Evolutionary conservation across 2,888 invertebrate genomes (phyloP).

Genomic region (Xestia rhomboidea): DNA sequence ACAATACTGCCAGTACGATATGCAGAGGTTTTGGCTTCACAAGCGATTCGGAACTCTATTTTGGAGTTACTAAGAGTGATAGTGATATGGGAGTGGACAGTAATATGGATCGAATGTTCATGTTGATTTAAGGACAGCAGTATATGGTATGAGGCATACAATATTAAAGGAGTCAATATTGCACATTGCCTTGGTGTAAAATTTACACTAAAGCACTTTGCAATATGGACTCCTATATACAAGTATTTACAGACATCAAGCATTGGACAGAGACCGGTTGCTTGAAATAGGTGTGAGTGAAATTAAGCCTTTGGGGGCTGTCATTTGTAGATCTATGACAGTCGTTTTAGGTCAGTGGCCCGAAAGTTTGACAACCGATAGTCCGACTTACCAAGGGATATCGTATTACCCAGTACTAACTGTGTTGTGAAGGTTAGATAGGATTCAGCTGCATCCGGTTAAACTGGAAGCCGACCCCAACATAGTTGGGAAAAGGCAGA

Average conservation of each 20-base stretch:
- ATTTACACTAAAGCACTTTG: too few relatives aligned
- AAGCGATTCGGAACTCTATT: constrained; percentile 22
- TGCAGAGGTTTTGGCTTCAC: constrained; percentile 6
- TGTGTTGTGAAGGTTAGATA: too few relatives aligned
- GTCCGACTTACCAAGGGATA: too few relatives aligned
- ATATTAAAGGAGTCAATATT: constrained; percentile 1
- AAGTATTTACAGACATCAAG: not conserved
- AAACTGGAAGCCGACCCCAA: too few relatives aligned
- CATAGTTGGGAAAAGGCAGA: too few relatives aligned
- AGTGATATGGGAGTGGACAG: not conserved
- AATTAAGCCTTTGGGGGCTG: not conserved
- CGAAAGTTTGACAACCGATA: too few relatives aligned
- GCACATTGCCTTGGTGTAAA: not conserved
- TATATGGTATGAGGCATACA: constrained; percentile 8
- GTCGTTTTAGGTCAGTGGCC: too few relatives aligned
- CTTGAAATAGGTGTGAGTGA: too few relatives aligned
- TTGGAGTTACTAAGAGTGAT: accelerated
- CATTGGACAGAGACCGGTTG: not conserved
- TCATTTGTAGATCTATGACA: too few relatives aligned
- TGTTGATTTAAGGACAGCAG: constrained; percentile 38
- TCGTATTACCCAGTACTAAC: too few relatives aligned
- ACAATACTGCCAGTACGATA: constrained; percentile 50
- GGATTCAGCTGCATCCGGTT: too few relatives aligned
- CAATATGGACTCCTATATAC: too few relatives aligned
- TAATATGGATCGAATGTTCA: constrained; percentile 21